Base-by-base conservation (phyloP, 1,140 invertebrate genomes). In the Papilio machaon region DNA sequence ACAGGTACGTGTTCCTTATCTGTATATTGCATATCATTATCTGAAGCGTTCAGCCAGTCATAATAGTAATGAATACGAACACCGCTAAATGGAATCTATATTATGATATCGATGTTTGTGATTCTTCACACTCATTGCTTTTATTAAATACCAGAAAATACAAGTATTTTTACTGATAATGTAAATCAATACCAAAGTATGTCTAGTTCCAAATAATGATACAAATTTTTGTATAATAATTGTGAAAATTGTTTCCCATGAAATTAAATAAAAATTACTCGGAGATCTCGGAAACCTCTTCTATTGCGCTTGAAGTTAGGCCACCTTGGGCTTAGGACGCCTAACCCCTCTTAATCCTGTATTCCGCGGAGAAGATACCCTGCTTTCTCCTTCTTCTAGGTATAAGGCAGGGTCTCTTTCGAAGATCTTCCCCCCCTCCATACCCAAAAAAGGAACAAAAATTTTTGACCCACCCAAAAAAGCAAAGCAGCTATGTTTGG, bases 51-150 rank as follows among this genome's bases (percentile, higher is more conserved):
- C 82, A 81, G 80, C 52, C 82, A 80, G 77, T 83, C 82, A 38
- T 83, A 85, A 80, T 86, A 83, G 83, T 86, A 85, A 85, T 85
- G 84, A 84, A 85, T 85, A 78, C 85, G 84, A 83, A 84, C 84
- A 82, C 80, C 79, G 78, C 79, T 83, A 83, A 85, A 82, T 83
- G 64, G 80, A 83, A 83, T 78, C 64, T 46, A 84, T 80, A 73
- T 73, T 81, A 52, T 67, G 75, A 79, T 82, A 81, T 81, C 78
- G 67, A 52, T 79, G 52, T 77, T 77, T 78, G 76, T 47, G 38
- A 67, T 79, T 79, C 35, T 38, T 67, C 77, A 67, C 47, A 79
- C 35, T 79, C 74, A 67, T 46, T 38, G 17, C 35, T 79, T 79
- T 79, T 79, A 64, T 46, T 64, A 64, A 64, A 79, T 67, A 67